Percentiles rank a stretch among this genome's conserved stretches.
Conservation (phyloP, 2,113 vertebrate species). For the Coryphaenoides rupestris region DNA sequence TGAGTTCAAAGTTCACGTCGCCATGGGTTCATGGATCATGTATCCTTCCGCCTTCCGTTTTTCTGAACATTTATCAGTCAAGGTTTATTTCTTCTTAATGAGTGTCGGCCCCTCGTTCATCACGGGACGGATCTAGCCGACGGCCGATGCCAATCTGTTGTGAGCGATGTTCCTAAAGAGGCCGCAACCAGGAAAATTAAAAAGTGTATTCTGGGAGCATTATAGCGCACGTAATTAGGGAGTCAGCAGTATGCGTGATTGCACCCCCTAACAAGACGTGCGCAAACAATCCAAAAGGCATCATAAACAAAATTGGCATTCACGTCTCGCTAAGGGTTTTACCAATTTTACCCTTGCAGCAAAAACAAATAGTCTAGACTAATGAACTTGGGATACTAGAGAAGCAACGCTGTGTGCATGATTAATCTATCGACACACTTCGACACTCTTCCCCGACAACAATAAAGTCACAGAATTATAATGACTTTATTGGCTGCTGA, state of each 20-base stretch:
- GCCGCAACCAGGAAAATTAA: conserved; percentile 32
- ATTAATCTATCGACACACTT: conserved; percentile 15
- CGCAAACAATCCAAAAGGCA: conserved; percentile 17
- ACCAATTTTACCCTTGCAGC: conserved; percentile 25
- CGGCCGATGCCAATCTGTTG: conserved; percentile 8
- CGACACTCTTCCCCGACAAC: not conserved
- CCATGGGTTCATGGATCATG: too few relatives aligned
- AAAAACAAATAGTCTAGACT: conserved; percentile 22
- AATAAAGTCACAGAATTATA: not conserved
- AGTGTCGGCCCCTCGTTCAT: not conserved
- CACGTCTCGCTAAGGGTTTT: conserved; percentile 27
- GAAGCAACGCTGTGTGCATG: conserved; percentile 2
- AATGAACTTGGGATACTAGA: conserved; percentile 15
- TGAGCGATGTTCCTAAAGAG: conserved; percentile 22
- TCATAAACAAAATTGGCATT: conserved; percentile 40
- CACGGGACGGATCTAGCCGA: not conserved
- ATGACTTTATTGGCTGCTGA: not conserved
- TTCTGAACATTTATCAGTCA: too few relatives aligned
- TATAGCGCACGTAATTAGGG: conserved; percentile 36
- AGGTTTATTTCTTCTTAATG: not conserved
- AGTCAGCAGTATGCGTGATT: conserved; percentile 38
- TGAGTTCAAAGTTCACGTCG: too few relatives aligned
- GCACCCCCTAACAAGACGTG: conserved; percentile 24
- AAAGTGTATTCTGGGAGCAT: conserved; percentile 48
- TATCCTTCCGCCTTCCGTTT: too few relatives aligned